A percentile compares a stretch with the other conserved stretches of the same genome.
phyloP scores from a whole-genome alignment of 2,113 vertebrate species.

The Neolamprologus falcicula region DNA sequence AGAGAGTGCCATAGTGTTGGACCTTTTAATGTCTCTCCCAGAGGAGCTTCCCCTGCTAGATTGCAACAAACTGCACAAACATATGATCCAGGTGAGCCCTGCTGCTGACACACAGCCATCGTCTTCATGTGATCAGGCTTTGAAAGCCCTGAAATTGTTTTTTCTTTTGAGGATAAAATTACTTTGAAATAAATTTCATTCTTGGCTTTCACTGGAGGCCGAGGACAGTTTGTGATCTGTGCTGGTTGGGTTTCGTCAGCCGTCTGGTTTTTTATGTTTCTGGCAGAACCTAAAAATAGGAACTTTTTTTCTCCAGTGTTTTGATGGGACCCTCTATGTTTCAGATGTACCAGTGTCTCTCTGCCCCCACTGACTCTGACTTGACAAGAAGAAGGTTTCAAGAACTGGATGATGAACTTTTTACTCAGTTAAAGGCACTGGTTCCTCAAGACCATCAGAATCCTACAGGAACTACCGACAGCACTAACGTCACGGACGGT shows the following conservation, averaged over 20 bases:
- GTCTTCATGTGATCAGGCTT: not conserved
- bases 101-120: rapidly evolving
- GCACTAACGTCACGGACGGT: rapidly evolving
- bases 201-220: not conserved
- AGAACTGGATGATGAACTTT: not conserved
- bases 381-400: not conserved
- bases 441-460: not conserved
- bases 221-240: rapidly evolving
- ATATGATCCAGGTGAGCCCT: constrained; percentile 47
- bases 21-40: constrained; percentile 68
- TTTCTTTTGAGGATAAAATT: not conserved
- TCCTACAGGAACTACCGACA: rapidly evolving
- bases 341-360: constrained; percentile 30
- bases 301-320: not conserved
- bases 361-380: not conserved
- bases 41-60: constrained; percentile 64
- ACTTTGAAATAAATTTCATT: rapidly evolving
- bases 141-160: not conserved
- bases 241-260: rapidly evolving
- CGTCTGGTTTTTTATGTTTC: rapidly evolving
- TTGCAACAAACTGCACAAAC: constrained; percentile 53
- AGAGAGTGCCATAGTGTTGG: constrained; percentile 70
- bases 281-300: not conserved
- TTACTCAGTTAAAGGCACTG: not conserved
- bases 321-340: not conserved